Evolutionary conservation across 1,140 invertebrate genomes (phyloP), one percentile per base, ranked within the genome.

Genomic region (Drosophila fuyamai): DNA sequence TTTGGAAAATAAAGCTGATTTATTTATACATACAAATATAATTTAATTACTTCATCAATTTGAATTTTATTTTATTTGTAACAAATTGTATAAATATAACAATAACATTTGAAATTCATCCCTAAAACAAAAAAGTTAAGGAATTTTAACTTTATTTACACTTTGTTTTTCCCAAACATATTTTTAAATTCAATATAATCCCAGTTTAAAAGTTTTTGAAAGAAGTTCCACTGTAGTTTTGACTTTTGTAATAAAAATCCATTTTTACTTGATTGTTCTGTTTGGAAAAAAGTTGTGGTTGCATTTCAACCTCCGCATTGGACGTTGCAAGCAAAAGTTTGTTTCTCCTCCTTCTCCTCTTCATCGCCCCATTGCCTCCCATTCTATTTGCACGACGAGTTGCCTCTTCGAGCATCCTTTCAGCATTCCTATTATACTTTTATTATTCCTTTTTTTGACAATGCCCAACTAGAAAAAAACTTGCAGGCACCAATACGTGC

Each of bases 391-490:
- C 53, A 71, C 74, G 57, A 61, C 54, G 54, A 56, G 48, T 68
- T 48, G 51, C 55, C 56, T 57, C 54, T 36, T 41, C 36, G 44
- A 86, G 74, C 70, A 82, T 86, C 76, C 82, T 88, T 85, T 79
- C 67, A 79, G 60, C 76, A 79, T 83, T 88, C 71, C 71, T 82
- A 78, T 85, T 85, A 51, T 43, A 54, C 32, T 80, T 57, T 47
- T 57, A 56, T 53, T 48, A 48, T 48, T 43, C 41, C 46, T 51
- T 46, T 38, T 71, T 84, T 84, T 72, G 81, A 85, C 81, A 84
- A 84, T 85, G 50, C 60, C 56, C 46, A 27, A 56, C 38, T 56
- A 70, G 59, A 70, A 71, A 79, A 81, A 68, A 57, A 65, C 63
- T 71, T 13, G 57, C 60, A 76, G 65, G 58, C 59, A 71, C 29